phyloP scores from a whole-genome alignment of 1,140 invertebrate genomes.

The Oryzaephilus surinamensis region DNA sequence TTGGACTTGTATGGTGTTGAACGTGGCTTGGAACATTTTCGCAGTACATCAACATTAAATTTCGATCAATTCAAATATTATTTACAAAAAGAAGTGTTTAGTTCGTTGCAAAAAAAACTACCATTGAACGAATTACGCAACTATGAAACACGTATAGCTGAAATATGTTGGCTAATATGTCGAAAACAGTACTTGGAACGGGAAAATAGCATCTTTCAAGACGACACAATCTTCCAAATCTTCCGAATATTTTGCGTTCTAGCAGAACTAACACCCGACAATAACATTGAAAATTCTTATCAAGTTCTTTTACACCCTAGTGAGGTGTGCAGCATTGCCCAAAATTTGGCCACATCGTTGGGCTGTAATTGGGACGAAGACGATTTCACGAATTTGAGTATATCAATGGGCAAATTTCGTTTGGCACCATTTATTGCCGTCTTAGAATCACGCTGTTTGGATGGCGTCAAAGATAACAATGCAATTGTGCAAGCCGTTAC shows the following conservation, averaged over 20 bases:
- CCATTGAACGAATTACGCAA: constrained; percentile 42
- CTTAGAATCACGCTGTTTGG: constrained; percentile 57
- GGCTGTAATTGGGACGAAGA: constrained; percentile 55
- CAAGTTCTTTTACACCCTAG: constrained; percentile 54
- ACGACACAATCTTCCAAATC: constrained; percentile 58
- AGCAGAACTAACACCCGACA: constrained; percentile 48
- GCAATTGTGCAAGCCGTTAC: constrained; percentile 60
- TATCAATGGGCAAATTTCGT: constrained; percentile 49
- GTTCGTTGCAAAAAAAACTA: constrained; percentile 45
- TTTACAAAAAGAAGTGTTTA: constrained; percentile 61
- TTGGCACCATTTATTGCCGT: constrained; percentile 61
- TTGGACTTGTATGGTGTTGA: constrained; percentile 61
- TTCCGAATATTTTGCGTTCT: constrained; percentile 70
- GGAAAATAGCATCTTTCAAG: constrained; percentile 47
- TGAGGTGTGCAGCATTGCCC: constrained; percentile 53
- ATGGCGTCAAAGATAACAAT: constrained; percentile 45
- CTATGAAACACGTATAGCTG: constrained; percentile 50
- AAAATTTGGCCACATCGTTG: constrained; percentile 52
- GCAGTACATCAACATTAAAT: constrained; percentile 52
- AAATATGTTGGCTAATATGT: constrained; percentile 67
- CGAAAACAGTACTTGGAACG: constrained; percentile 48
- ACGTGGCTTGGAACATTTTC: constrained; percentile 62
- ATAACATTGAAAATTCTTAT: constrained; percentile 27
- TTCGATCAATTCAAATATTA: constrained; percentile 67
- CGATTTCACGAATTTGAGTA: constrained; percentile 52